Evolutionary conservation across 2,797 vertebrate species (phyloP).

Genomic region (Emys orbicularis): DNA sequence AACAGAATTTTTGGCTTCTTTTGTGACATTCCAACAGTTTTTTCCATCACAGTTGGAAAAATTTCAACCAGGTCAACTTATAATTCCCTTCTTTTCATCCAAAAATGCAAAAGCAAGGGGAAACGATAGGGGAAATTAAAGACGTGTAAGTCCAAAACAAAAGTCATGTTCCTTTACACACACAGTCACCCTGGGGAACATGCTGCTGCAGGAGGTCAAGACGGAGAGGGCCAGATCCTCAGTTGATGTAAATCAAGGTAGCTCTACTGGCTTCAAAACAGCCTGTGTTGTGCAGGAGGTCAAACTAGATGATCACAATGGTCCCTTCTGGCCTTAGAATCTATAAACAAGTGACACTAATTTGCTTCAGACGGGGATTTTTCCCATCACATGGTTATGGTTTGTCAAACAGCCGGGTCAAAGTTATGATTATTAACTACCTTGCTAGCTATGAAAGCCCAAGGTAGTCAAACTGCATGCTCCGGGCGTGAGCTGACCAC

Average conservation of each 20-base stretch:
- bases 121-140: not conserved
- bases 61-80: constrained; percentile 15
- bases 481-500: not conserved
- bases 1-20: constrained; percentile 42
- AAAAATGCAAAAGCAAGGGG: constrained; percentile 22
- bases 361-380: not conserved
- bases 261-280: not conserved
- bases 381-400: not conserved
- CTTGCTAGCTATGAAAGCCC: not conserved
- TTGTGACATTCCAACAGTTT: constrained; percentile 5
- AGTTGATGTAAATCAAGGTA: not conserved
- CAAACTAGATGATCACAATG: not conserved
- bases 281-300: not conserved
- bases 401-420: not conserved
- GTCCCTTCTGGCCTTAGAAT: not conserved
- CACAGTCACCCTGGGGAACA: not conserved
- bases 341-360: not conserved
- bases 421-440: not conserved
- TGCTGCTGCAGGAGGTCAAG: not conserved
- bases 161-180: not conserved
- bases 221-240: not conserved
- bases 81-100: constrained; percentile 25
- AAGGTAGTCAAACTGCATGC: not conserved
- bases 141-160: constrained; percentile 33
- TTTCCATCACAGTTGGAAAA: constrained; percentile 70